Percentiles rank a stretch among this genome's conserved stretches.
Conservation (phyloP, 2,797 vertebrate species). For the Melanotaenia trifasciata region DNA sequence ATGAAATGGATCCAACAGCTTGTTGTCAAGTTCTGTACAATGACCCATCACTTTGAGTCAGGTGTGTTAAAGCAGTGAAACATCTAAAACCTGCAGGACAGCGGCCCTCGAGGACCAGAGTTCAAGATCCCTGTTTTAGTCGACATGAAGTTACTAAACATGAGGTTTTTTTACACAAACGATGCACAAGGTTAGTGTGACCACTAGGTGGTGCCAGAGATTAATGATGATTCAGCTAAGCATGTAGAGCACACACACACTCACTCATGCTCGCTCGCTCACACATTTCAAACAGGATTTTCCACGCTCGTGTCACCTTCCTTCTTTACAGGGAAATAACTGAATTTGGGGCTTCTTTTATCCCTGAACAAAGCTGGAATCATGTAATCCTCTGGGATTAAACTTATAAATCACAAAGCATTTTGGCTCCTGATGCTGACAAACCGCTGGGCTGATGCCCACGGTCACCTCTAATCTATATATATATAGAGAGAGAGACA, state of each 20-base stretch:
- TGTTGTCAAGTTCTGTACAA: too few species aligned
- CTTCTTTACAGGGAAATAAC: constrained; percentile 38
- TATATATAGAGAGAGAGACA: too few species aligned
- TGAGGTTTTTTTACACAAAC: not conserved
- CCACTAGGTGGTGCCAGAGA: constrained; percentile 54
- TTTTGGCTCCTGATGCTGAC: constrained; percentile 2
- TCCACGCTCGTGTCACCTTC: constrained; percentile 14
- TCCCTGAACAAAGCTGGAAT: constrained; percentile 39
- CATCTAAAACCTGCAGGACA: too few species aligned
- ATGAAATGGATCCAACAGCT: too few species aligned
- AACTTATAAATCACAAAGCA: constrained; percentile 6
- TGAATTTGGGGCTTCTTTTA: constrained; percentile 45
- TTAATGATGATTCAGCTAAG: not conserved
- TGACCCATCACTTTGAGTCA: too few species aligned
- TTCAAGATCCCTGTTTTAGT: too few species aligned
- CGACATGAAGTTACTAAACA: too few species aligned
- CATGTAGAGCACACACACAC: not conserved
- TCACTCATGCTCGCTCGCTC: constrained; percentile 2
- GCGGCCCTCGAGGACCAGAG: too few species aligned
- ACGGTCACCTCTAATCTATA: too few species aligned
- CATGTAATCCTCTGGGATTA: constrained; percentile 53
- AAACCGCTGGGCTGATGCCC: constrained; percentile 1
- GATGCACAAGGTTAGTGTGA: not conserved
- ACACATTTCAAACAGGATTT: constrained; percentile 37
- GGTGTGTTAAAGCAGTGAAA: too few species aligned